phyloP scores from a whole-genome alignment of 2,888 invertebrate species.

The Serrognathus titanus region DNA sequence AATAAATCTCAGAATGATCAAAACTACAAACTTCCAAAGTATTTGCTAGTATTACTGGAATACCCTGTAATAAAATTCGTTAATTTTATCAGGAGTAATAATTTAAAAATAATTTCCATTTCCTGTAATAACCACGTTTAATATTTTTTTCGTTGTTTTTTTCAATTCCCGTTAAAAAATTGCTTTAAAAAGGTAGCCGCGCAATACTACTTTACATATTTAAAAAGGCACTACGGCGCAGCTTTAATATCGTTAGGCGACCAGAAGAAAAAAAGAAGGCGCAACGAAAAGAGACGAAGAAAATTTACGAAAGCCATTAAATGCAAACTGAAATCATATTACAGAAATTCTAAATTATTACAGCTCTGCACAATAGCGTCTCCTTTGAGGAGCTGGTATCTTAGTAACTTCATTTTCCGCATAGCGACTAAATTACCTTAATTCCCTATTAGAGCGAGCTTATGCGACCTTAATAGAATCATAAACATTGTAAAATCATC shows the following conservation, averaged over 20 bases:
- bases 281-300: not conserved
- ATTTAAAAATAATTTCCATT: too few relatives aligned
- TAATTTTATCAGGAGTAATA: too few relatives aligned
- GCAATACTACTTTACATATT: too few relatives aligned
- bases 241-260: not conserved
- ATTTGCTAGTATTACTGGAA: too few relatives aligned
- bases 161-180: too few relatives aligned
- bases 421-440: constrained; percentile 44
- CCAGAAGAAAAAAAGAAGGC: constrained; percentile 1
- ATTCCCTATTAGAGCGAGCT: constrained; percentile 42
- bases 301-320: constrained; percentile 16
- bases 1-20: too few relatives aligned
- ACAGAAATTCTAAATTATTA: constrained; percentile 42
- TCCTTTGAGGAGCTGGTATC: constrained; percentile 29
- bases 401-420: constrained; percentile 45
- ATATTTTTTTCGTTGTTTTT: too few relatives aligned
- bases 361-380: constrained; percentile 39
- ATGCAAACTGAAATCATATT: constrained; percentile 35
- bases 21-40: too few relatives aligned
- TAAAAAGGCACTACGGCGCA: too few relatives aligned
- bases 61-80: too few relatives aligned
- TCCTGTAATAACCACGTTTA: too few relatives aligned
- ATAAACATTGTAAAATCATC: constrained; percentile 40
- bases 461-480: constrained; percentile 41
- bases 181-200: too few relatives aligned